Base-by-base conservation (phyloP, 2,888 invertebrate genomes). In the Hemistola chrysoprasaria region DNA sequence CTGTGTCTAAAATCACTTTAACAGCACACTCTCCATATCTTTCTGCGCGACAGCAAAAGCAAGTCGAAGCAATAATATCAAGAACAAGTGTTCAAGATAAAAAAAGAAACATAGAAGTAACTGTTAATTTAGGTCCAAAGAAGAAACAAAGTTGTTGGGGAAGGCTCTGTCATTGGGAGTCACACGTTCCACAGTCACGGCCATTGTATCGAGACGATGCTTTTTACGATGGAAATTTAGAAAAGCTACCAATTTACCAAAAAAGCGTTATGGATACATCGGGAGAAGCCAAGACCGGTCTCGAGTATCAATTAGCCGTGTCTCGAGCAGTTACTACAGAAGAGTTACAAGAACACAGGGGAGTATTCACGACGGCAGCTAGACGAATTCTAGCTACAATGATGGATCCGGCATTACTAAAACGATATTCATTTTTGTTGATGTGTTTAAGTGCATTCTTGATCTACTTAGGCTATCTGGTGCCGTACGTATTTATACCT, bases 181-280 rank as follows among this genome's bases (percentile, higher is more conserved):
- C 70, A 23, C 84, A 86, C 47, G 62, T 79, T 26, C 54, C 67
- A 9, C 66, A 84, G 41, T 67, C 83, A 23, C 75, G 87, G 6
- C 87, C 87, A 1, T 66, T 88, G 75, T 88, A 88, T 50, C 67
- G 87, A 42, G 87, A 88, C 56, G 87, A 88, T 52, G 83, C 72
- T 33, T 88, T 88, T 64, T 88, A 81, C 49, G 66, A 64, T 7
- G 85, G 87, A 0, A 78, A 71, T 40, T 31, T 88, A 33, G 65
- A 78, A 50, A 65, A 72, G 4, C 58, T 88, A 41, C 73, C 80
- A 8, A 59, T 49, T 6, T 88, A 87, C 50, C 74, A 81, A 59
- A 87, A 85, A 69, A 86, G 81, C 65, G 60, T 64, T 48, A 53
- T 75, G 43, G 72, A 71, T 24, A 61, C 69, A 3, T 26, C 59